These are phyloP conservation scores for Sinocyclocheilus anshuiensis DNA, from an alignment of 2,113 vertebrate genomes.

Conservation along the genomic window DNA sequence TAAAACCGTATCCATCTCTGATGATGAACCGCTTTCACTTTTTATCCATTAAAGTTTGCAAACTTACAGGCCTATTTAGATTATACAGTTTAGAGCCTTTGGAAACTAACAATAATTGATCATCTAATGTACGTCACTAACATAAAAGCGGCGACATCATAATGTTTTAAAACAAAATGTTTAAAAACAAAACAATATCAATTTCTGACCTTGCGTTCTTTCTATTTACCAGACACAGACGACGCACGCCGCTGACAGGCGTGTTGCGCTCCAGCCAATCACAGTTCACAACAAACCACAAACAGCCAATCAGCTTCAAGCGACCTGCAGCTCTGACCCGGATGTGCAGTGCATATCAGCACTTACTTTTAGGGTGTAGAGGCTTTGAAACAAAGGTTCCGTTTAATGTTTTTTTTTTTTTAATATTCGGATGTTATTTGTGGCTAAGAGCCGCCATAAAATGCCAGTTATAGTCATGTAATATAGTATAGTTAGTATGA, in stretches of 20 bases:
- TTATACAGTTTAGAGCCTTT: not conserved
- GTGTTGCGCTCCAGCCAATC: conserved; percentile 39
- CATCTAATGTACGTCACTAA: not conserved
- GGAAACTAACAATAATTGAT: not conserved
- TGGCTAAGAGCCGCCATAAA: not conserved
- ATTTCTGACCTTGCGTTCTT: conserved; percentile 51
- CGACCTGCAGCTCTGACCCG: not conserved
- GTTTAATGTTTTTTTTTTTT: not conserved
- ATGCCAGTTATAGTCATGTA: not conserved
- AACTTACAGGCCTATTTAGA: not conserved
- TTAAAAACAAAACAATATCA: not conserved
- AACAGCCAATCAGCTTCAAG: conserved; percentile 27
- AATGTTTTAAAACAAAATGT: not conserved
- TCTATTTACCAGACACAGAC: conserved; percentile 17
- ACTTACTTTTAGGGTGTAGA: not conserved
- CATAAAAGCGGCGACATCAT: not conserved
- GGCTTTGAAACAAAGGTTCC: conserved; percentile 36
- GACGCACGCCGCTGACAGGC: not conserved
- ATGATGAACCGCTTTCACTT: not conserved
- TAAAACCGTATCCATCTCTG: not conserved
- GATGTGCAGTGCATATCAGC: conserved; percentile 17
- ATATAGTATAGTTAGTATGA: not conserved
- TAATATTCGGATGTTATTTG: not conserved
- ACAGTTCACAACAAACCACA: conserved; percentile 24
- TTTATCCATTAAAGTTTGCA: not conserved